Conservation (phyloP, 2,888 invertebrate species). For the Auanema sp. region DNA sequence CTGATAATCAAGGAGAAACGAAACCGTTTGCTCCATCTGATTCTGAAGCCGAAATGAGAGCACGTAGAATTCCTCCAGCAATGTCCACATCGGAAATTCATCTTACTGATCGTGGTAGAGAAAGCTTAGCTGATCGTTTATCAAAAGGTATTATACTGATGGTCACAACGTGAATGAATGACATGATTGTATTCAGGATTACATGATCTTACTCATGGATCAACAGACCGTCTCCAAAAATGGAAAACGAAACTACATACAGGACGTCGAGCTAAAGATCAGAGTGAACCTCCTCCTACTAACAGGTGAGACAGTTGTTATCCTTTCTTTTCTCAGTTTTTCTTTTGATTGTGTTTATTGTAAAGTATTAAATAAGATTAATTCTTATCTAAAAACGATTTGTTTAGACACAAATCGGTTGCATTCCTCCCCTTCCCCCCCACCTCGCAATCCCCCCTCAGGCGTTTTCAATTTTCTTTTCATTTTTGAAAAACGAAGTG, state of each 20-base stretch:
- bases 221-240: slow-evolving; percentile 27
- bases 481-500: background rate
- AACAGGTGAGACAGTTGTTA: background rate
- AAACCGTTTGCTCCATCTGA: background rate
- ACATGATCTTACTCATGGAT: slow-evolving; percentile 20
- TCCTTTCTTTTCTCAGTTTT: slow-evolving; percentile 1
- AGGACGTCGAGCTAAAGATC: slow-evolving; percentile 33
- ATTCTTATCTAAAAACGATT: background rate
- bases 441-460: no score
- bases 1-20: background rate
- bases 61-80: slow-evolving; percentile 11
- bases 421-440: no score
- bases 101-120: slow-evolving; percentile 3
- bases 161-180: background rate
- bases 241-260: slow-evolving; percentile 44
- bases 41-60: background rate
- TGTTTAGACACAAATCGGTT: background rate
- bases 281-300: slow-evolving; percentile 38
- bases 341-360: background rate
- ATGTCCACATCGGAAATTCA: slow-evolving; percentile 19
- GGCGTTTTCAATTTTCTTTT: background rate
- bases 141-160: slow-evolving; percentile 9
- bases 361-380: background rate
- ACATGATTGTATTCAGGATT: slow-evolving; percentile 20
- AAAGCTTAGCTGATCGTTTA: slow-evolving; percentile 18